Conservation (phyloP, 2,113 vertebrate genomes). For the Vanacampus margaritifer region DNA sequence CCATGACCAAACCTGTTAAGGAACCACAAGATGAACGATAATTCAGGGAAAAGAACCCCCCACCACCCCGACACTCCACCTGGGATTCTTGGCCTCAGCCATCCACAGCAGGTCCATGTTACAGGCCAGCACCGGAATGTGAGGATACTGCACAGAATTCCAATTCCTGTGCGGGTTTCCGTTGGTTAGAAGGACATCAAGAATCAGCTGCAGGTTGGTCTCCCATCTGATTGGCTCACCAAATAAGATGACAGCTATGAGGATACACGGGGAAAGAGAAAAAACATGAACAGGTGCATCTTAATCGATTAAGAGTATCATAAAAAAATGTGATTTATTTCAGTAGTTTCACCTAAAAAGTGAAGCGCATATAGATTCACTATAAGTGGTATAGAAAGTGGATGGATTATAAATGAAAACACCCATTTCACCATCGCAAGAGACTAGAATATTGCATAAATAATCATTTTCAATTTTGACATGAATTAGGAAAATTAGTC, state of each 20-base stretch:
- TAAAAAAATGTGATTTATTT: not conserved
- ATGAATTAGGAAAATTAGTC: too few species aligned
- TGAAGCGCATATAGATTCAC: not conserved
- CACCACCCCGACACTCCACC: slow-evolving; percentile 62
- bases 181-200: slow-evolving; percentile 85
- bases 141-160: slow-evolving; percentile 76
- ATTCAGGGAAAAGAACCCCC: not conserved
- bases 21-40: not conserved
- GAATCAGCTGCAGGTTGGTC: slow-evolving; percentile 89
- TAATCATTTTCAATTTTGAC: too few species aligned
- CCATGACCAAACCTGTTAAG: slow-evolving; percentile 88
- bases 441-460: too few species aligned
- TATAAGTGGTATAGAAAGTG: too few species aligned
- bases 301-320: not conserved
- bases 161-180: slow-evolving; percentile 76
- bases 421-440: too few species aligned
- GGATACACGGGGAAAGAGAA: not conserved
- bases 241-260: slow-evolving; percentile 85
- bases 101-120: slow-evolving; percentile 99
- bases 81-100: slow-evolving; percentile 93
- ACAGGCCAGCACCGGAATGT: slow-evolving; percentile 89
- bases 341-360: too few species aligned
- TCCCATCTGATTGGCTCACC: slow-evolving; percentile 97
- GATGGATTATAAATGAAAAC: too few species aligned
- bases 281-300: not conserved